A percentile compares a stretch with the other conserved stretches of the same genome.
Evolutionary conservation across 2,113 vertebrate genomes (phyloP).

Genomic region (Oreamnos americanus): DNA sequence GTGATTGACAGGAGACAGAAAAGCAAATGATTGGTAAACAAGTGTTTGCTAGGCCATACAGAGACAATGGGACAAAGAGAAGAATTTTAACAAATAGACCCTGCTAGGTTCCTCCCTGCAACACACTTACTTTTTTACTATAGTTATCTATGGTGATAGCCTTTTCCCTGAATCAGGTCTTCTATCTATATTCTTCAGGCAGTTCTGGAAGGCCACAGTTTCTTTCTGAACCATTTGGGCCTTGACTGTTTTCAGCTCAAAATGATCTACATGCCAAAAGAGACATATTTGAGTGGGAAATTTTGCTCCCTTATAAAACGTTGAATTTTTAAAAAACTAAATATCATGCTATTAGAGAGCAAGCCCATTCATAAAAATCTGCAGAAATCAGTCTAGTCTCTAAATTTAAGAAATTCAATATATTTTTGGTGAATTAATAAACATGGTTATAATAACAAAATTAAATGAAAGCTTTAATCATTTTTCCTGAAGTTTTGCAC

Average conservation of each 20-base stretch:
- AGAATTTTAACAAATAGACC: background rate
- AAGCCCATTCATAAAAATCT: background rate
- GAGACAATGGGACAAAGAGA: background rate
- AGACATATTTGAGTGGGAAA: background rate
- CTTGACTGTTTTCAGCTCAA: background rate
- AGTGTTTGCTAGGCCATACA: background rate
- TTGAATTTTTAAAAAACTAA: background rate
- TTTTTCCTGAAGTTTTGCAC: background rate
- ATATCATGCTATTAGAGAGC: background rate
- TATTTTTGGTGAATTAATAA: background rate
- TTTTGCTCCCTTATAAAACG: background rate
- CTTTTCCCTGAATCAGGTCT: background rate
- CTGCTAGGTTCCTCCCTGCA: background rate
- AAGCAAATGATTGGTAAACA: background rate
- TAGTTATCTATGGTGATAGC: background rate
- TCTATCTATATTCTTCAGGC: background rate
- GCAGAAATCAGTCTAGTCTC: background rate
- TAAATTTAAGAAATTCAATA: background rate
- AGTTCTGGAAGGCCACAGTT: background rate
- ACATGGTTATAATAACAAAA: background rate
- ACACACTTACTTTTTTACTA: background rate
- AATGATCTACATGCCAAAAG: background rate
- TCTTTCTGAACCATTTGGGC: background rate
- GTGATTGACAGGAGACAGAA: background rate
- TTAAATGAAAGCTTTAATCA: background rate